These are phyloP conservation scores for Diglossa cyanea DNA, from an alignment of 2,797 vertebrate species.

Conservation along the genomic window DNA sequence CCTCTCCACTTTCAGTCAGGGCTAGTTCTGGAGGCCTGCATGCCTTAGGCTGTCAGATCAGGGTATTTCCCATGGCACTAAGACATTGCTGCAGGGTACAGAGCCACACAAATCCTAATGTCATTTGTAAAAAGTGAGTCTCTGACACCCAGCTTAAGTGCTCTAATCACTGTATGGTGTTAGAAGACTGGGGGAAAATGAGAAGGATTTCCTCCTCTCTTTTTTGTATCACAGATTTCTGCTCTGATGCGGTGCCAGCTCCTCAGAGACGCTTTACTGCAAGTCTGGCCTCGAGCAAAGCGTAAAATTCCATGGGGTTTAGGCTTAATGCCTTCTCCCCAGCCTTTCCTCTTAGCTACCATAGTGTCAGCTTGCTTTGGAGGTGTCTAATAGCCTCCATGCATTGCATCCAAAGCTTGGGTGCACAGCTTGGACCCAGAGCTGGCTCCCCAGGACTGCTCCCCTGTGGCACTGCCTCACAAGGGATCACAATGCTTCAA, in stretches of 20 bases:
- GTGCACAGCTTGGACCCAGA: accelerated
- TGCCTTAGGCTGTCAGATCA: neutral
- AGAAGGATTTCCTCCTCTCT: neutral
- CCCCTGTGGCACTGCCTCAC: neutral
- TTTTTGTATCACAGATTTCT: neutral
- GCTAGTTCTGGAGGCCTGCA: neutral
- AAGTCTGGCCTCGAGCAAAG: neutral
- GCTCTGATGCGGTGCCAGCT: neutral
- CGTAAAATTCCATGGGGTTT: constrained; percentile 9
- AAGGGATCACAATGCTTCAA: neutral
- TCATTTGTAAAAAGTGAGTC: neutral
- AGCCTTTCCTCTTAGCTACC: neutral
- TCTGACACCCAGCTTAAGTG: neutral
- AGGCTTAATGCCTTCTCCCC: constrained; percentile 24
- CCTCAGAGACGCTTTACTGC: neutral
- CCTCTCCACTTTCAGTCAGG: neutral
- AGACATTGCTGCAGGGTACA: neutral
- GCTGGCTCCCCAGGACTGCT: neutral
- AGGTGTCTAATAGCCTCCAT: neutral
- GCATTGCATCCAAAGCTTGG: accelerated
- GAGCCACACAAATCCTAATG: neutral
- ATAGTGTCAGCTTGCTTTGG: neutral
- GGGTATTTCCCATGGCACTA: neutral
- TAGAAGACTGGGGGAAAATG: neutral
- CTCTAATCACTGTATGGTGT: neutral